Conservation (phyloP, 2,888 invertebrate species). For the Microplitis deprimator region DNA sequence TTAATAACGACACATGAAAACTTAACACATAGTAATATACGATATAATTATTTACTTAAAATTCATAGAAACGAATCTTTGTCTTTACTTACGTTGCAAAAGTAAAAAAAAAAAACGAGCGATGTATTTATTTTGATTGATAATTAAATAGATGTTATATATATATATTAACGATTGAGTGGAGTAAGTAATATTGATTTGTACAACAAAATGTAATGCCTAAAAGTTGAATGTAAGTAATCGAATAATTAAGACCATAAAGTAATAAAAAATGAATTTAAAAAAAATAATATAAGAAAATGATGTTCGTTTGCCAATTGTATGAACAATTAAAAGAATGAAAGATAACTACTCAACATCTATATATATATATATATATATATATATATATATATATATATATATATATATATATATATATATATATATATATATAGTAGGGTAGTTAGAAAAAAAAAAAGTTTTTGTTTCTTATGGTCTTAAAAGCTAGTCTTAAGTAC, state of each 20-base stretch:
- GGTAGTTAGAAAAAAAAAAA: background rate
- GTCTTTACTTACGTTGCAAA: background rate
- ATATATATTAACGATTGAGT: background rate
- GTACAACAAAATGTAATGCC: slow-evolving; percentile 1
- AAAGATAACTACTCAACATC: background rate
- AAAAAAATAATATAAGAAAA: background rate
- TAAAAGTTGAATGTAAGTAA: background rate
- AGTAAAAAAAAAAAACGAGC: background rate
- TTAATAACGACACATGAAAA: slow-evolving; percentile 5
- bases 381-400: background rate
- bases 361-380: background rate
- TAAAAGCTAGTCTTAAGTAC: background rate
- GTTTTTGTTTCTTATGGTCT: background rate
- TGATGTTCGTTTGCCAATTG: background rate
- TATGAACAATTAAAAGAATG: background rate
- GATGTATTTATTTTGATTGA: background rate
- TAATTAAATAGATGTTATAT: background rate
- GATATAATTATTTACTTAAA: background rate
- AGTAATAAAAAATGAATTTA: background rate
- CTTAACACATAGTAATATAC: background rate
- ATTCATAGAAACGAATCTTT: background rate
- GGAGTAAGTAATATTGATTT: background rate
- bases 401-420: background rate
- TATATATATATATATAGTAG: background rate
- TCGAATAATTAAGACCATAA: background rate